phyloP scores from a whole-genome alignment of 2,113 vertebrate genomes.

The Ceyx cyanopectus region DNA sequence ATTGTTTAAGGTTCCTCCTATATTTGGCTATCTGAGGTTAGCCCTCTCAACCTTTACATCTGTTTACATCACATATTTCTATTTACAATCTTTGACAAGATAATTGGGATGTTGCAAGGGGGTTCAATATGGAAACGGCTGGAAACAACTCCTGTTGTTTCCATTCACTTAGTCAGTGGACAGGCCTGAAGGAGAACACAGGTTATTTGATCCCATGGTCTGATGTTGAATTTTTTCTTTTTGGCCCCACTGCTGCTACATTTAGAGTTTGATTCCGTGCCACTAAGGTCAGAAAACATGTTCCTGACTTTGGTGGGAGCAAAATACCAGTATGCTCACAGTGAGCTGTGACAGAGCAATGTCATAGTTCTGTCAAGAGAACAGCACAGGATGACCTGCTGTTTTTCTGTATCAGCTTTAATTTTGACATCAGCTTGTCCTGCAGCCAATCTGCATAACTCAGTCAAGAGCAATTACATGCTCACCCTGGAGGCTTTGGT shows the following conservation, averaged over 20 bases:
- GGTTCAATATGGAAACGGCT: not conserved
- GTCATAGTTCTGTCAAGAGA: not conserved
- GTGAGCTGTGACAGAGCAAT: not conserved
- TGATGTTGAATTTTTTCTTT: not conserved
- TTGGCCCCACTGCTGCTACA: not conserved
- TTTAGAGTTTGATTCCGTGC: not conserved
- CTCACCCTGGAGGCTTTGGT: not conserved
- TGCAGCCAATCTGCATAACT: not conserved
- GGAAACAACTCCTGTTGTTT: not conserved
- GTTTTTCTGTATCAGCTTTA: not conserved
- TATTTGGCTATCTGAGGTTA: not conserved
- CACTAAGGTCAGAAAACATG: not conserved
- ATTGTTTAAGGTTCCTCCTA: not conserved
- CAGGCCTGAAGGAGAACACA: not conserved
- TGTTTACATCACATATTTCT: not conserved
- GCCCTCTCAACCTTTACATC: not conserved
- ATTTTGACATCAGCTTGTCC: not conserved
- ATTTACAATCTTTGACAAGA: not conserved
- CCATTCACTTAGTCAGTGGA: not conserved
- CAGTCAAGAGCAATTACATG: not conserved
- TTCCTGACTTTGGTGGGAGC: not conserved
- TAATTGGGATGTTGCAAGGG: not conserved
- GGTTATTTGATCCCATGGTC: not conserved
- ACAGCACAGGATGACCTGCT: not conserved
- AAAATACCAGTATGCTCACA: not conserved